phyloP scores from a whole-genome alignment of 2,888 invertebrate species.

The Sesia bembeciformis region DNA sequence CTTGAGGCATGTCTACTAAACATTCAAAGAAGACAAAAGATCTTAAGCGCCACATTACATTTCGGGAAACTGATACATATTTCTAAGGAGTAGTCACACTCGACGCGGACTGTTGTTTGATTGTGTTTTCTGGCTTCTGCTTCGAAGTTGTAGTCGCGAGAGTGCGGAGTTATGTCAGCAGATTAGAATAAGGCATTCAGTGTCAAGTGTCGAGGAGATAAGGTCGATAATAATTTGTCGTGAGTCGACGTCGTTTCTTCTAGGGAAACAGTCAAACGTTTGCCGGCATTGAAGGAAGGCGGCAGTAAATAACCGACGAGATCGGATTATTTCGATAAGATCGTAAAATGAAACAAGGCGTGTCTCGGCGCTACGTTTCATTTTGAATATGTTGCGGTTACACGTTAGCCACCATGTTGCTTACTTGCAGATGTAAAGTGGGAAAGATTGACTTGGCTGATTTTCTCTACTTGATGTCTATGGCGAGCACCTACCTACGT shows the following conservation, averaged over 20 bases:
- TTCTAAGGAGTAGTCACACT: conserved; percentile 25
- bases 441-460: conserved; percentile 34
- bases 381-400: conserved; percentile 44
- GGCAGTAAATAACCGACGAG: conserved; percentile 70
- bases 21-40: conserved; percentile 20
- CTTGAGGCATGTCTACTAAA: conserved; percentile 36
- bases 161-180: conserved; percentile 33
- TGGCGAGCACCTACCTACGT: too few relatives aligned
- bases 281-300: conserved; percentile 53
- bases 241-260: not conserved
- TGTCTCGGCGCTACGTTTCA: conserved; percentile 56
- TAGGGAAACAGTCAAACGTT: not conserved
- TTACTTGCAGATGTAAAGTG: conserved; percentile 39
- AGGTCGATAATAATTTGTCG: conserved; percentile 44
- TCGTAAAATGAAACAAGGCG: conserved; percentile 72
- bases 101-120: conserved; percentile 26
- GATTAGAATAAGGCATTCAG: conserved; percentile 37
- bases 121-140: conserved; percentile 30
- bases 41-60: conserved; percentile 24
- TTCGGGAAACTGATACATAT: conserved; percentile 44
- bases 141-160: conserved; percentile 26
- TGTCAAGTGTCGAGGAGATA: conserved; percentile 33
- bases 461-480: conserved; percentile 13
- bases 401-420: conserved; percentile 40
- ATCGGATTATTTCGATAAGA: conserved; percentile 74